phyloP scores from a whole-genome alignment of 2,113 vertebrate species.

The Chionomys nivalis region DNA sequence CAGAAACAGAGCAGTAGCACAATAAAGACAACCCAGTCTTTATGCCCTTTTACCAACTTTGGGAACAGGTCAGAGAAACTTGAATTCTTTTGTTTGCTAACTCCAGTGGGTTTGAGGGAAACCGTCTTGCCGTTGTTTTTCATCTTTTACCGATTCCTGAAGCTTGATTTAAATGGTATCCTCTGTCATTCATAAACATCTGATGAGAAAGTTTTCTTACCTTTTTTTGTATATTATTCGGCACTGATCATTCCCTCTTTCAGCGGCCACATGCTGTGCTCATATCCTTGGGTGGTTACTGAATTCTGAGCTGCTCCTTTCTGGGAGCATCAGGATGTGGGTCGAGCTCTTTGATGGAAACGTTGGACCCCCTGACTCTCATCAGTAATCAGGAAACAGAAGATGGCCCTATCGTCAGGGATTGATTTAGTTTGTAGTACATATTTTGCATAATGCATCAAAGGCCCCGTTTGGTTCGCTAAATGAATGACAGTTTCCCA shows the following conservation, averaged over 20 bases:
- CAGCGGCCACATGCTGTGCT: background rate
- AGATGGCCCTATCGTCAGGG: background rate
- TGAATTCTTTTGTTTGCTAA: background rate
- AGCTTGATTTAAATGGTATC: conserved; percentile 2
- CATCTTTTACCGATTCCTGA: conserved; percentile 24
- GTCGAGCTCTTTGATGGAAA: background rate
- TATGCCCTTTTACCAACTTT: background rate
- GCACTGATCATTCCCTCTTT: background rate
- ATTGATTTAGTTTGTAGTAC: background rate
- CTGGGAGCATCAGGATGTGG: background rate
- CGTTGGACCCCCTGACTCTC: background rate
- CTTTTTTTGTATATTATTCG: background rate
- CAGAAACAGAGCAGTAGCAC: background rate
- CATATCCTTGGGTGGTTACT: background rate
- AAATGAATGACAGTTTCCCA: background rate
- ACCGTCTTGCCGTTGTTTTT: background rate
- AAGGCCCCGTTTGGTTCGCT: background rate
- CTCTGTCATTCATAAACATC: background rate
- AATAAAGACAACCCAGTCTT: background rate
- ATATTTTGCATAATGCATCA: background rate
- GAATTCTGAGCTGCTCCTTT: background rate
- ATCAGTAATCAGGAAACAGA: background rate
- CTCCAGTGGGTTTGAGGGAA: background rate
- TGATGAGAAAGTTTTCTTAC: background rate
- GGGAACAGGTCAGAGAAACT: background rate